Base-by-base conservation (phyloP, 1,140 invertebrate species). In the Drosophila aff. region DNA sequence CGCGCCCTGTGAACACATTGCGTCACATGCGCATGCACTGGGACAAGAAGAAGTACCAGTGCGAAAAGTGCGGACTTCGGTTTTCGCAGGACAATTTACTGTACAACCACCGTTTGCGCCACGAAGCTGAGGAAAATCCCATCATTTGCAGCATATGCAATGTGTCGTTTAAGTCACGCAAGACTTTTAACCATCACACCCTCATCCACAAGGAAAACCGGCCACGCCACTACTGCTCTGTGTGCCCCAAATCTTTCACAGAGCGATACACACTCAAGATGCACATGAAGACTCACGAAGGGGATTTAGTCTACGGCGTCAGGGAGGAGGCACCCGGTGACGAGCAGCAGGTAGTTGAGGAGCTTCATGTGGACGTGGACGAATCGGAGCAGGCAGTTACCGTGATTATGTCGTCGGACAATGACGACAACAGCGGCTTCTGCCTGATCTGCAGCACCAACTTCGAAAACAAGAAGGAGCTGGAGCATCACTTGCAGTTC, bases 1-100 rank as follows among this genome's bases (percentile, higher is more conserved):
- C 87, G 8, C 60, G 91, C 2, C 91, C 91, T 0, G 91, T 92
- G 0, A 92, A 92, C 47, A 91, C 91, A 3, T 46, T 92, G 38
- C 85, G 91, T 0, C 91, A 92, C 57, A 92, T 92, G 91, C 85
- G 91, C 36, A 92, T 91, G 83, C 91, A 92, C 53, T 92, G 91
- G 91, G 85, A 92, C 52, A 92, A 92, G 43, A 92, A 92, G 50
- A 91, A 92, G 40, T 92, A 91, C 61, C 91, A 92, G 64, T 92
- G 91, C 28, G 91, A 92, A 68, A 92, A 91, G 58, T 92, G 91
- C 46, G 91, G 91, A 2, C 38, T 89, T 36, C 77, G 91, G 3
- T 92, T 92, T 52, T 92, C 91, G 0, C 81, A 87, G 50, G 87
- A 92, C 28, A 90, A 92, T 47, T 63, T 92, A 23, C 60, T 92